Evolutionary conservation across 2,113 vertebrate genomes (phyloP), one percentile per base, ranked within the genome.

Genomic region (Melanotaenia duboulayi): DNA sequence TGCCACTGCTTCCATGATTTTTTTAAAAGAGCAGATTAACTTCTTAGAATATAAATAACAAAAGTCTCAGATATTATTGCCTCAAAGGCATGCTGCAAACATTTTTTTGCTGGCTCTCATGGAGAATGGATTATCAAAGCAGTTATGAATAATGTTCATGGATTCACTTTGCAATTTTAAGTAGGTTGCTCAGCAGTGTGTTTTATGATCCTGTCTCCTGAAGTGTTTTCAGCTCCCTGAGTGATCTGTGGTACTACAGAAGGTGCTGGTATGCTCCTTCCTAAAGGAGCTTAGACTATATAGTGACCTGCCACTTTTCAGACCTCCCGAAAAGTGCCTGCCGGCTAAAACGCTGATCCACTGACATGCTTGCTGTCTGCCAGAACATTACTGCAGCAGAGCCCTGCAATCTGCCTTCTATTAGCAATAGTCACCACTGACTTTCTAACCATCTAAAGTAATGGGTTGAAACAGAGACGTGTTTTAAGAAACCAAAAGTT

Each of bases 271-370:
- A 86, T 89, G 76, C 86, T 82, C 82, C 79, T 74, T 70, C 73
- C 76, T 86, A 84, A 86, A 84, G 67, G 76, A 84, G 80, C 85
- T 83, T 86, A 86, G 65, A 70, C 71, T 80, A 62, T 86, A 72
- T 80, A 89, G 85, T 89, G 83, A 91, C 85, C 92, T 85, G 82
- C 82, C 80, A 87, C 84, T 90, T 79, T 74, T 81, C 78, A 88
- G 86, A 86, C 85, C 90, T 89, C 90, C 86, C 48, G 50, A 88
- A 92, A 86, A 83, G 68, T 71, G 73, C 87, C 81, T 69, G 50
- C 51, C 44, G 86, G 81, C 81, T 83, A 71, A 86, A 81, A 60
- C 61, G 35, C 71, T 73, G 85, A 89, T 88, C 74, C 71, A 68
- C 67, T 73, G 82, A 89, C 78, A 81, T 48, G 44, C 76, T 85